A percentile compares a stretch with the other conserved stretches of the same genome.
These are phyloP conservation scores for Sericinus montela DNA, from an alignment of 2,888 invertebrate species.

Conservation along the genomic window DNA sequence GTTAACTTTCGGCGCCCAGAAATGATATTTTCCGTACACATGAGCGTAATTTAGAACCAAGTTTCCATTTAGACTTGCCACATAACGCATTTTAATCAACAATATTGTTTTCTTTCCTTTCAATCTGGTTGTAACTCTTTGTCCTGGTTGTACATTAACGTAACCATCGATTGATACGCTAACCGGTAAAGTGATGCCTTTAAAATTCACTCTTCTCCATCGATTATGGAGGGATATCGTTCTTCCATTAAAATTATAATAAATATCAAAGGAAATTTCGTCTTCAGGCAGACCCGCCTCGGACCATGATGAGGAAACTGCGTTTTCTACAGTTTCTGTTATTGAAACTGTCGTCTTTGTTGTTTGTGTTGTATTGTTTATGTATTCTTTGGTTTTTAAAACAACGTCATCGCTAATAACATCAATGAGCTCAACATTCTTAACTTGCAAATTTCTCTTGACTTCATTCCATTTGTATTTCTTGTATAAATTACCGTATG, in stretches of 20 bases:
- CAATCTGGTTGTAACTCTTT: conserved; percentile 36
- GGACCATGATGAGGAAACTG: conserved; percentile 41
- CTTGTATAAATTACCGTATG: conserved; percentile 43
- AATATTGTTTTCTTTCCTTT: conserved; percentile 41
- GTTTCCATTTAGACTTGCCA: conserved; percentile 42
- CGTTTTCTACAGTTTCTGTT: conserved; percentile 36
- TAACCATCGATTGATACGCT: conserved; percentile 33
- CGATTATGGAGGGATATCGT: conserved; percentile 32
- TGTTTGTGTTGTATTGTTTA: conserved; percentile 43
- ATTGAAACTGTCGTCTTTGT: conserved; percentile 32
- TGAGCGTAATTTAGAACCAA: conserved; percentile 46
- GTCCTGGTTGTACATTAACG: conserved; percentile 38
- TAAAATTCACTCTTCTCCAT: conserved; percentile 42
- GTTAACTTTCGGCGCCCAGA: conserved; percentile 47
- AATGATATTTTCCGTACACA: conserved; percentile 57
- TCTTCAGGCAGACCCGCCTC: conserved; percentile 40
- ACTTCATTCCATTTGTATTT: conserved; percentile 50
- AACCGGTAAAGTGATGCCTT: conserved; percentile 30
- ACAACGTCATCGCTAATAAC: conserved; percentile 37
- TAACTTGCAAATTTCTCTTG: conserved; percentile 36
- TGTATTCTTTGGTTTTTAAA: conserved; percentile 36
- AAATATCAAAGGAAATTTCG: conserved; percentile 35
- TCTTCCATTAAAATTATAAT: conserved; percentile 36
- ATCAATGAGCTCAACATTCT: conserved; percentile 38
- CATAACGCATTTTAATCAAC: conserved; percentile 41